These are phyloP conservation scores for Lepidostoma basale DNA, from an alignment of 1,140 invertebrate species.

Conservation along the genomic window DNA sequence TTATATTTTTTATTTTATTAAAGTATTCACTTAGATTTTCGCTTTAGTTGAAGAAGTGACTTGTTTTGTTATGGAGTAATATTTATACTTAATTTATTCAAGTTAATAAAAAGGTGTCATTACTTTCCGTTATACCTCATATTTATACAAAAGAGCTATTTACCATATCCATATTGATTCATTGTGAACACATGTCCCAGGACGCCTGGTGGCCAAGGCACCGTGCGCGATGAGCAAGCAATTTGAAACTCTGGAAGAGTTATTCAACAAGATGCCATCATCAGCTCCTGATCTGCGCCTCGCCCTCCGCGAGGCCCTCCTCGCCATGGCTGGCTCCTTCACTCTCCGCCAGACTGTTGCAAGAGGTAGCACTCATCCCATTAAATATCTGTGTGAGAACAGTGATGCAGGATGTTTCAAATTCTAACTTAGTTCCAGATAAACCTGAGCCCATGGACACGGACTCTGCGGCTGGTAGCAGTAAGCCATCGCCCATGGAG, in stretches of 20 bases:
- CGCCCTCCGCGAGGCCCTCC: slow-evolving; percentile 72
- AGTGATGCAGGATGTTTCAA: neutral
- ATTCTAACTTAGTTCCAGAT: neutral
- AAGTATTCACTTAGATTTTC: no score
- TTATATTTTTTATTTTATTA: no score
- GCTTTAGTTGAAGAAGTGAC: no score
- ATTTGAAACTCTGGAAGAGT: slow-evolving; percentile 55
- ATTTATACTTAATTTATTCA: no score
- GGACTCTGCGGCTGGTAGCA: slow-evolving; percentile 45
- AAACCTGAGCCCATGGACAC: slow-evolving; percentile 47
- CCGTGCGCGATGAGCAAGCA: slow-evolving; percentile 53
- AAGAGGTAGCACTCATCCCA: slow-evolving; percentile 45
- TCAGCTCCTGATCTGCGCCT: slow-evolving; percentile 65
- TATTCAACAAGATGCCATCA: slow-evolving; percentile 63
- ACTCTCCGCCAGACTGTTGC: slow-evolving; percentile 48
- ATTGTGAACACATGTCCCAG: no score
- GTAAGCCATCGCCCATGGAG: slow-evolving; percentile 20
- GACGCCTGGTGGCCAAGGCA: slow-evolving; percentile 55
- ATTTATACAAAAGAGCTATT: no score
- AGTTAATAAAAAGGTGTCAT: no score
- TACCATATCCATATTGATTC: no score
- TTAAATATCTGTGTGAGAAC: neutral
- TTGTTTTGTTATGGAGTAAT: no score
- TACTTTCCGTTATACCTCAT: no score
- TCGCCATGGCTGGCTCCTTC: slow-evolving; percentile 74